Conservation (phyloP, 2,888 invertebrate genomes). For the Masnerella sp. region DNA sequence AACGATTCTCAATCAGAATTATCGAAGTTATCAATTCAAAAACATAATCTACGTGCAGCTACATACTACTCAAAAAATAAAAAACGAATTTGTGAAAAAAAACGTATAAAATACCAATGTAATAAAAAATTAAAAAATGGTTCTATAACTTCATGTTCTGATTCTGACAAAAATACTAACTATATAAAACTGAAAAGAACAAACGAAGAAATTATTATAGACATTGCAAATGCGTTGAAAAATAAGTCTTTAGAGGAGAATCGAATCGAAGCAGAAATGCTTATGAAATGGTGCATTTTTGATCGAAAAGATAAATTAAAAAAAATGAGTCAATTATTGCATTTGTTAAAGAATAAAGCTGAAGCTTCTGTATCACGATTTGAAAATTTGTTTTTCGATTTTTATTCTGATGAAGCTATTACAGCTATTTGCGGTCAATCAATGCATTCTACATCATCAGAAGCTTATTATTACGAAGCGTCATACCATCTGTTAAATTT, state of each 20-base stretch:
- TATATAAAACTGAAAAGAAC: constrained; percentile 3
- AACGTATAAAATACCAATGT: not conserved
- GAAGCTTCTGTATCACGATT: constrained; percentile 7
- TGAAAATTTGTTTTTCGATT: not conserved
- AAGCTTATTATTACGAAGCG: constrained; percentile 6
- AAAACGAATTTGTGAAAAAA: no score
- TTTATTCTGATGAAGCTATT: not conserved
- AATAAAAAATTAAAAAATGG: not conserved
- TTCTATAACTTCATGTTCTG: no score
- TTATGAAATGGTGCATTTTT: constrained; percentile 6
- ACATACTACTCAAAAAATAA: no score
- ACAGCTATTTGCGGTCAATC: constrained; percentile 4
- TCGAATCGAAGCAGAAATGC: constrained; percentile 5
- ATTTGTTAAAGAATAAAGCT: not conserved
- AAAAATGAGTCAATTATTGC: no score
- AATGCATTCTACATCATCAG: constrained; percentile 6
- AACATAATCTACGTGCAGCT: no score
- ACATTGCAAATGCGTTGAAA: constrained; percentile 2
- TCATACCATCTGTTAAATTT: constrained; percentile 1
- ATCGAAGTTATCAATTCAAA: no score
- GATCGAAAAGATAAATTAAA: not conserved
- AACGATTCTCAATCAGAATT: no score
- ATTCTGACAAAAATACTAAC: not conserved
- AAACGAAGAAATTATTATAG: constrained; percentile 3
- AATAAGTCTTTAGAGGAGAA: constrained; percentile 2